A percentile compares a stretch with the other conserved stretches of the same genome.
Evolutionary conservation across 2,888 invertebrate genomes (phyloP).

Genomic region (Acanthoscelides obtectus): DNA sequence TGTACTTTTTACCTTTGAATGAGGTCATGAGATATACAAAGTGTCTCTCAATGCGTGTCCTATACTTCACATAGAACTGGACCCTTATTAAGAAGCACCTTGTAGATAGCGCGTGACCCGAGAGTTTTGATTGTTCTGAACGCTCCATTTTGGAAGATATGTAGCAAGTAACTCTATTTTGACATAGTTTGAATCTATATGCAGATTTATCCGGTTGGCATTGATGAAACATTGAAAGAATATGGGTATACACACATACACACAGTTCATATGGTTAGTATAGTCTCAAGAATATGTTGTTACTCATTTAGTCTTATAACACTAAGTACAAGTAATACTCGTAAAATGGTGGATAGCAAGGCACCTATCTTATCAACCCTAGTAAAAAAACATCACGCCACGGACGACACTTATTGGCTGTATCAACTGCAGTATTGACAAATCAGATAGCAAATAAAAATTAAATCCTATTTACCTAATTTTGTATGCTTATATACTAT

Average conservation of each 20-base stretch:
- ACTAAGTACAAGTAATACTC: background rate
- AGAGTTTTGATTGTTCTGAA: no score
- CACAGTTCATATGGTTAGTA: background rate
- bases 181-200: no score
- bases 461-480: conserved; percentile 17
- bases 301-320: background rate
- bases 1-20: no score
- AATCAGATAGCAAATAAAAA: conserved; percentile 14
- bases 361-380: background rate
- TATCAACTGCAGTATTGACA: conserved; percentile 24
- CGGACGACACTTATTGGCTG: conserved; percentile 2
- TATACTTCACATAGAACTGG: no score
- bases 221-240: background rate
- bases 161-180: no score
- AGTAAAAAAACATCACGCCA: background rate
- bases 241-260: background rate
- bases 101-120: no score
- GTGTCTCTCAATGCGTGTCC: no score
- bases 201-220: background rate
- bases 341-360: background rate
- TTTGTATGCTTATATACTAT: conserved; percentile 26
- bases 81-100: no score
- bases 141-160: no score
- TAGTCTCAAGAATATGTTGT: background rate
- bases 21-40: no score